These are phyloP conservation scores for Argyresthia albistria DNA, from an alignment of 2,888 invertebrate genomes.

Conservation along the genomic window DNA sequence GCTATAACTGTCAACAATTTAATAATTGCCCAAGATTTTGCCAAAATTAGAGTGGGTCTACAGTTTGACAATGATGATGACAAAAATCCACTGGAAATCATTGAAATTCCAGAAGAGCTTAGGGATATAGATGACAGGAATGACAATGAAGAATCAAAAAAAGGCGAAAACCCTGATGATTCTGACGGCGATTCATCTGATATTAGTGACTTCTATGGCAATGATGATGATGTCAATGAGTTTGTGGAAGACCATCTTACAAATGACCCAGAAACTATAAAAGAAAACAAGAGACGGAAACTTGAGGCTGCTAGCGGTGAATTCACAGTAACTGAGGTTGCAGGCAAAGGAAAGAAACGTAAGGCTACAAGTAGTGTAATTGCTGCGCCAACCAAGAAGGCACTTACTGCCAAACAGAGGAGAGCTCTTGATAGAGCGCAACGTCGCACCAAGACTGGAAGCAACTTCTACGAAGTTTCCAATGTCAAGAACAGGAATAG, in stretches of 20 bases:
- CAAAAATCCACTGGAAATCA: constrained; percentile 71
- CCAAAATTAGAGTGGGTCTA: constrained; percentile 83
- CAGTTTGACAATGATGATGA: constrained; percentile 77
- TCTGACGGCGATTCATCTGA: constrained; percentile 71
- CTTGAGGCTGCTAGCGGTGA: constrained; percentile 67
- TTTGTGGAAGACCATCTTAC: constrained; percentile 60
- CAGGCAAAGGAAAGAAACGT: constrained; percentile 43
- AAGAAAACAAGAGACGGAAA: constrained; percentile 56
- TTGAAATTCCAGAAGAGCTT: constrained; percentile 46
- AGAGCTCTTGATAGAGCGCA: constrained; percentile 81
- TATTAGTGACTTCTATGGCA: constrained; percentile 78
- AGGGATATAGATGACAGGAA: constrained; percentile 55
- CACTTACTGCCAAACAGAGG: constrained; percentile 81
- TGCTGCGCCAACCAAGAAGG: constrained; percentile 47
- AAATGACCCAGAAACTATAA: constrained; percentile 53
- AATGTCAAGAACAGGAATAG: constrained; percentile 92
- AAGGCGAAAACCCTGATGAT: constrained; percentile 38
- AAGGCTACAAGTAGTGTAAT: constrained; percentile 23
- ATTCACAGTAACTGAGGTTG: constrained; percentile 67
- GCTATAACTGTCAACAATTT: constrained; percentile 52
- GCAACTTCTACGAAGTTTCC: constrained; percentile 89
- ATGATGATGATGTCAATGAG: constrained; percentile 64
- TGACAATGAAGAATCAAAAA: constrained; percentile 29
- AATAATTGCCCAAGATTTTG: constrained; percentile 83
- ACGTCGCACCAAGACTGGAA: constrained; percentile 87